Evolutionary conservation across 2,797 vertebrate genomes (phyloP).

Genomic region (Chaunax sp.): DNA sequence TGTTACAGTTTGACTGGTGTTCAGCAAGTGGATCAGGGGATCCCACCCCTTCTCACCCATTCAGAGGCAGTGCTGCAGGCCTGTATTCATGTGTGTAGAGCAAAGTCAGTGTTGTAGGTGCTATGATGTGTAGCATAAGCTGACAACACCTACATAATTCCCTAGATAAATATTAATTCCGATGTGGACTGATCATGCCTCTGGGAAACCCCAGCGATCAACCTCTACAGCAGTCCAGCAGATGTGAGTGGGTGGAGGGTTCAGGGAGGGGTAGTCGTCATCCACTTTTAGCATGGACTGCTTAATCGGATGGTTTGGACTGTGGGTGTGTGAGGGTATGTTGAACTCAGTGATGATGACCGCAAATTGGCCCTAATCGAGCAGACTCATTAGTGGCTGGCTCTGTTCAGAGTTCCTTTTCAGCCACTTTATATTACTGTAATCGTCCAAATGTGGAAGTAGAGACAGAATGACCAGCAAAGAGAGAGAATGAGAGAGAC

Average conservation of each 20-base stretch:
- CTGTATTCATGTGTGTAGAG: slow-evolving; percentile 23
- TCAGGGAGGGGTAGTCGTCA: slow-evolving; percentile 66
- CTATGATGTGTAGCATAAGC: slow-evolving; percentile 29
- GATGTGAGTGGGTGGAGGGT: slow-evolving; percentile 71
- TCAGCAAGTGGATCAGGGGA: slow-evolving; percentile 62
- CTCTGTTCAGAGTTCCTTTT: slow-evolving; percentile 77
- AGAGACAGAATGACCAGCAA: slow-evolving; percentile 20
- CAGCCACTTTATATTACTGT: slow-evolving; percentile 68
- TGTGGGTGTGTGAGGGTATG: slow-evolving; percentile 71
- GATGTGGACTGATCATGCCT: slow-evolving; percentile 52
- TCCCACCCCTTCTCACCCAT: slow-evolving; percentile 38
- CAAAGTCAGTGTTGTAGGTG: slow-evolving; percentile 23
- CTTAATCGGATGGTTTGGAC: slow-evolving; percentile 66
- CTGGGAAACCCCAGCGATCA: slow-evolving; percentile 59
- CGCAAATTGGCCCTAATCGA: slow-evolving; percentile 80
- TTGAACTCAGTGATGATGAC: slow-evolving; percentile 79
- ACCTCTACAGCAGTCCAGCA: slow-evolving; percentile 58
- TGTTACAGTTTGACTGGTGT: slow-evolving; percentile 59
- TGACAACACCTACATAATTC: slow-evolving; percentile 41
- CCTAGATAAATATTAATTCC: slow-evolving; percentile 51
- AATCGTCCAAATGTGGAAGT: slow-evolving; percentile 76
- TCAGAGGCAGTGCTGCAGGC: slow-evolving; percentile 21
- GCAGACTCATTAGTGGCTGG: slow-evolving; percentile 82
- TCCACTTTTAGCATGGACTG: slow-evolving; percentile 60
- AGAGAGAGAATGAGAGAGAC: slow-evolving; percentile 22